Evolutionary conservation across 1,140 invertebrate species (phyloP).

Genomic region (Drosophila sp.): DNA sequence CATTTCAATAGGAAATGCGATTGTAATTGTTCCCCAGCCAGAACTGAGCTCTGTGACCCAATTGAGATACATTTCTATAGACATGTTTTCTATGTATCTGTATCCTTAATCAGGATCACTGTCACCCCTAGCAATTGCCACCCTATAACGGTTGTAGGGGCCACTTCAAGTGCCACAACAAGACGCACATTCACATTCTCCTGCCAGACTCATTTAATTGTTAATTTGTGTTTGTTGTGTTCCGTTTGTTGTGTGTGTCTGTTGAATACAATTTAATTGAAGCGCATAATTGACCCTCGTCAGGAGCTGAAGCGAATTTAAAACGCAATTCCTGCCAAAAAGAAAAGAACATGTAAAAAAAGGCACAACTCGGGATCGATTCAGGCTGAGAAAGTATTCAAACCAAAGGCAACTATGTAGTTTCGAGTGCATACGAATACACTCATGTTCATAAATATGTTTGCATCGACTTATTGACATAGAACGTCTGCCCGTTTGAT

Average conservation of each 20-base stretch:
- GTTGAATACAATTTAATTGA: conserved; percentile 52
- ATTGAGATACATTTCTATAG: neutral
- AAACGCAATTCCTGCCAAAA: conserved; percentile 25
- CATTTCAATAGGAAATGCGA: conserved; percentile 10
- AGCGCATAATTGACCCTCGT: conserved; percentile 52
- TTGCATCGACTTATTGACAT: conserved; percentile 2
- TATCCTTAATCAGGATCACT: conserved; percentile 29
- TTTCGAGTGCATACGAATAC: conserved; percentile 1
- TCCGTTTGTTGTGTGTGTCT: conserved; percentile 23
- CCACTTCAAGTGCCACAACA: conserved; percentile 5
- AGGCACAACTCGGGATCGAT: neutral
- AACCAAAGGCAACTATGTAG: neutral
- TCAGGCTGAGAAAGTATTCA: too few relatives aligned
- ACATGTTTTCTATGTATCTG: neutral
- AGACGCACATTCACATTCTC: neutral
- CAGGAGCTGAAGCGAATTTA: conserved; percentile 18
- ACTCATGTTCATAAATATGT: neutral
- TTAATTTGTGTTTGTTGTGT: conserved; percentile 6
- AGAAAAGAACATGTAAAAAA: neutral
- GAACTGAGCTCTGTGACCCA: conserved; percentile 6
- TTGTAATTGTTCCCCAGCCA: conserved; percentile 9
- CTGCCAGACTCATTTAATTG: conserved; percentile 11
- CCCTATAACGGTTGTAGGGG: conserved; percentile 1
- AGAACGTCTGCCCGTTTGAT: conserved; percentile 2
- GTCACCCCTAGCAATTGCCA: conserved; percentile 23